phyloP scores from a whole-genome alignment of 2,797 vertebrate species.

The Salarias fasciatus region DNA sequence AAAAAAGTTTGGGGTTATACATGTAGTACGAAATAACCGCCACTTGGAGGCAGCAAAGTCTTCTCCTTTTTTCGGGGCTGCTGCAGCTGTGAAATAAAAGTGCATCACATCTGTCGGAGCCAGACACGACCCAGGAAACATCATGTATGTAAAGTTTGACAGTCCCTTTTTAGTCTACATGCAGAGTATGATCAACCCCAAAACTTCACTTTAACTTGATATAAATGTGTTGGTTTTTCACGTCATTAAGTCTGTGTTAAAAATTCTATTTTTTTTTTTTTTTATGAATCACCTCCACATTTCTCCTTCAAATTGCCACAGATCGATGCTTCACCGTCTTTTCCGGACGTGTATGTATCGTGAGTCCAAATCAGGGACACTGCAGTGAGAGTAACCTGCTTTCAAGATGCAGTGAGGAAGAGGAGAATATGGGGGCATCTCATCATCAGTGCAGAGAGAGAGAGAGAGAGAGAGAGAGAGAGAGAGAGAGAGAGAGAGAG shows the following conservation, averaged over 20 bases:
- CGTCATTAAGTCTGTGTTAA: too few species aligned
- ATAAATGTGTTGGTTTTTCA: too few species aligned
- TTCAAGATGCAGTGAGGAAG: slow-evolving; percentile 87
- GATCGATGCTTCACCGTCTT: slow-evolving; percentile 1
- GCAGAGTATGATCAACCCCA: too few species aligned
- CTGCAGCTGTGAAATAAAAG: slow-evolving; percentile 22
- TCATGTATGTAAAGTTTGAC: slow-evolving; percentile 49
- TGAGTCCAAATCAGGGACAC: slow-evolving; percentile 71
- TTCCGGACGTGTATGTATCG: slow-evolving; percentile 17
- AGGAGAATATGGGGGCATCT: slow-evolving; percentile 90
- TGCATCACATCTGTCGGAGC: slow-evolving; percentile 37
- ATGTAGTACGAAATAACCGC: fast-evolving
- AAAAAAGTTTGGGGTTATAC: neutral
- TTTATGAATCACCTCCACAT: neutral
- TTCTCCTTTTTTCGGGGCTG: fast-evolving
- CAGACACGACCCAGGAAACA: slow-evolving; percentile 23
- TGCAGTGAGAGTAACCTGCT: slow-evolving; percentile 89
- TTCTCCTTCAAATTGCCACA: neutral
- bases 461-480: slow-evolving; percentile 18
- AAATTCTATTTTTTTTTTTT: fast-evolving
- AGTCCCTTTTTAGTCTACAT: neutral
- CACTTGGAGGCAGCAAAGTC: slow-evolving; percentile 46
- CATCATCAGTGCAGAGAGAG: slow-evolving; percentile 79
- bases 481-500: slow-evolving; percentile 15
- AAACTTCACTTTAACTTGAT: too few species aligned